Conservation (phyloP, 2,888 invertebrate genomes). For the Ligdia adustata region DNA sequence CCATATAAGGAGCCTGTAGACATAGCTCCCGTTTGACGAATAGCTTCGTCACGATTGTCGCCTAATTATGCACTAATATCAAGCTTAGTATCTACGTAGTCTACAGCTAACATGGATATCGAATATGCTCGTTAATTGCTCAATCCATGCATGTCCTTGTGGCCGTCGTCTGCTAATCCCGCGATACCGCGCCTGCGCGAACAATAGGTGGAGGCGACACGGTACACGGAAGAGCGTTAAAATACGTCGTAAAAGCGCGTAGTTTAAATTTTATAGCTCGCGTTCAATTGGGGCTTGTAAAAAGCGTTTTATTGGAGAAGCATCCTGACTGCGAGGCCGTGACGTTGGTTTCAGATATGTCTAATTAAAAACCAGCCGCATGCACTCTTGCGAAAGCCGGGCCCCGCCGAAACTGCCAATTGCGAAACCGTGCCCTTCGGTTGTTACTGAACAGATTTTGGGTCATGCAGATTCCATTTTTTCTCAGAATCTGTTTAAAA, state of each 20-base stretch:
- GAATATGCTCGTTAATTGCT: conserved; percentile 63
- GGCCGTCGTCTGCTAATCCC: conserved; percentile 54
- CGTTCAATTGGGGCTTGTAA: conserved; percentile 81
- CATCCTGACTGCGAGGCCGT: conserved; percentile 79
- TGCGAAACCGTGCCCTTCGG: conserved; percentile 67
- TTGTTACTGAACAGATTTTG: conserved; percentile 43
- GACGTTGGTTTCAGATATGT: conserved; percentile 64
- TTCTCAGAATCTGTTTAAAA: conserved; percentile 31
- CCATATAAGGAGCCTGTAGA: conserved; percentile 70
- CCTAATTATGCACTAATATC: conserved; percentile 54
- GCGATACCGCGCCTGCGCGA: conserved; percentile 47
- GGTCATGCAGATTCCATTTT: conserved; percentile 32
- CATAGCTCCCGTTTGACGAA: conserved; percentile 65
- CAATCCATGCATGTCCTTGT: conserved; percentile 70
- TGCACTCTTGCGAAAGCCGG: conserved; percentile 70
- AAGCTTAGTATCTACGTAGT: conserved; percentile 66
- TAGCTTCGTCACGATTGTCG: conserved; percentile 44
- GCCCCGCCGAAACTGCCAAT: conserved; percentile 50
- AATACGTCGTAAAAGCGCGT: conserved; percentile 76
- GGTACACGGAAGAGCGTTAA: conserved; percentile 76
- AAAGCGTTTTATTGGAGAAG: conserved; percentile 79
- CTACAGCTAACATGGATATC: conserved; percentile 55
- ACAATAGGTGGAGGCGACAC: conserved; percentile 70
- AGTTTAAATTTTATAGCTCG: conserved; percentile 78
- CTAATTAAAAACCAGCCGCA: conserved; percentile 76